A percentile compares a stretch with the other conserved stretches of the same genome.
These are phyloP conservation scores for Rhabditophanes sp. DNA, from an alignment of 2,888 invertebrate species.

Conservation along the genomic window DNA sequence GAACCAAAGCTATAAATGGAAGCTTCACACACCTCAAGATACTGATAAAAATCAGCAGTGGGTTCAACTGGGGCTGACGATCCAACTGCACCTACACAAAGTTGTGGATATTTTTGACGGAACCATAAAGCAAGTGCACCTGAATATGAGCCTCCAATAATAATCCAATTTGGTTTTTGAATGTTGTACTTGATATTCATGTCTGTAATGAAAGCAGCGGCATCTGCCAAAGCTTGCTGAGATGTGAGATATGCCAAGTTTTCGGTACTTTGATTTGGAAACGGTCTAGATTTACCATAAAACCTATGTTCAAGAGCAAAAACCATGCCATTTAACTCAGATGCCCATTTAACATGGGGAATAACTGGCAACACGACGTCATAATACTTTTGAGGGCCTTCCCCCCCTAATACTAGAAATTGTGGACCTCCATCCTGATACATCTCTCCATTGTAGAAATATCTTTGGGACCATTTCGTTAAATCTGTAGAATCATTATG, in stretches of 20 bases:
- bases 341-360: slow-evolving; percentile 1
- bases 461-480: slow-evolving; percentile 6
- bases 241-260: neutral
- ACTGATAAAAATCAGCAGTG: slow-evolving; percentile 63
- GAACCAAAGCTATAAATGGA: no score
- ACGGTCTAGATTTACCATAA: slow-evolving; percentile 1
- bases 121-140: slow-evolving; percentile 74
- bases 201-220: neutral
- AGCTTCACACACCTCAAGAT: slow-evolving; percentile 53
- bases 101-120: slow-evolving; percentile 64
- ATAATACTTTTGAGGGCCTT: neutral
- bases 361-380: neutral
- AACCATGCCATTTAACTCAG: neutral
- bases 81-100: slow-evolving; percentile 68
- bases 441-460: slow-evolving; percentile 8
- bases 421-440: slow-evolving; percentile 6
- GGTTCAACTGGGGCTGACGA: slow-evolving; percentile 74
- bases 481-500: no score
- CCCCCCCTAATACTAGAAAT: slow-evolving; percentile 6
- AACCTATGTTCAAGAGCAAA: slow-evolving; percentile 1
- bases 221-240: slow-evolving; percentile 1
- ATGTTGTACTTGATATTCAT: neutral
- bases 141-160: slow-evolving; percentile 9
- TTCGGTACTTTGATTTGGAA: neutral
- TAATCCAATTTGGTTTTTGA: neutral